Percentiles rank a stretch among this genome's conserved stretches.
These are phyloP conservation scores for Hoplostethus atlanticus DNA, from an alignment of 2,797 vertebrate species.

Conservation along the genomic window DNA sequence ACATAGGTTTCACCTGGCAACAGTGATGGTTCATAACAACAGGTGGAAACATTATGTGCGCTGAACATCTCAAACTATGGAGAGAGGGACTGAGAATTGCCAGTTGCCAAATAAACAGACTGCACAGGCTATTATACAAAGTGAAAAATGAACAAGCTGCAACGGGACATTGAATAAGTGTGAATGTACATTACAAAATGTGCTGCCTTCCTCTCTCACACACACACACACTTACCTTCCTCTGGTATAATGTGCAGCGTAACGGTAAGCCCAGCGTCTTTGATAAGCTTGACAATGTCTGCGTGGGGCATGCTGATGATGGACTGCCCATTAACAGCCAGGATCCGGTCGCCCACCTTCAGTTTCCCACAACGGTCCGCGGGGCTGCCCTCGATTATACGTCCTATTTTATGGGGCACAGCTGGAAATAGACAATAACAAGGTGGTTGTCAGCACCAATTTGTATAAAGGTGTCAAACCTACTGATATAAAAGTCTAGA, in stretches of 20 bases:
- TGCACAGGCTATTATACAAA: background rate
- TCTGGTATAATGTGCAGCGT: constrained; percentile 99
- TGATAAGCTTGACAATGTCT: constrained; percentile 99
- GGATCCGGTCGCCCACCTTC: constrained; percentile 98
- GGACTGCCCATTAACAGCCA: constrained; percentile 98
- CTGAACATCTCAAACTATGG: background rate
- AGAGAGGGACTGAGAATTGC: background rate
- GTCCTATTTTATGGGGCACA: constrained; percentile 99
- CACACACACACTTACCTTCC: constrained; percentile 88
- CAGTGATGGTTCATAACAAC: too few species aligned
- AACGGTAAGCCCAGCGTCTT: constrained; percentile 97
- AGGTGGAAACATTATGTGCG: background rate
- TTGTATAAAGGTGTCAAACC: constrained; percentile 21
- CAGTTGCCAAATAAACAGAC: background rate
- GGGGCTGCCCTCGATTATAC: constrained; percentile 98
- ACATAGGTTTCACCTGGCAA: constrained; percentile 3
- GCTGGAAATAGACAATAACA: constrained; percentile 79
- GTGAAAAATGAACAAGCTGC: background rate
- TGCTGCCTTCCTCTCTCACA: background rate
- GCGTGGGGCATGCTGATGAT: constrained; percentile 99
- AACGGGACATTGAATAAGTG: background rate
- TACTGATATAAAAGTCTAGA: constrained; percentile 4
- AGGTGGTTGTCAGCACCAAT: constrained; percentile 23
- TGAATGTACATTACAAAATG: too few species aligned
- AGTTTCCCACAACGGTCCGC: constrained; percentile 97